Evolutionary conservation across 2,797 vertebrate species (phyloP), one percentile per base, ranked within the genome.

Genomic region (Takifugu rubripes): DNA sequence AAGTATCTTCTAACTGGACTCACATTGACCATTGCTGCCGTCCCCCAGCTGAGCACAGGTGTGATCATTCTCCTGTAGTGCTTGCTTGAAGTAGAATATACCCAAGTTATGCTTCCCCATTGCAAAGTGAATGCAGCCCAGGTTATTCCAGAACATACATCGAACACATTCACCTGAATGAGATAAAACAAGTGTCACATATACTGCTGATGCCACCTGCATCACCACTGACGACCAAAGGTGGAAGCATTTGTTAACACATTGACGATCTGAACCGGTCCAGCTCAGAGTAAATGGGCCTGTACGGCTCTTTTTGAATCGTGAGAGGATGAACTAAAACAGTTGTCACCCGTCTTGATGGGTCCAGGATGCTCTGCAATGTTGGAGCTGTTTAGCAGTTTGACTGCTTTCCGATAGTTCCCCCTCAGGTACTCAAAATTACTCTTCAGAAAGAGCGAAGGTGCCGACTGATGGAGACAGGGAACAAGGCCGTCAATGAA

Each of bases 111-210:
- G 96, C 79, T 99, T 99, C 71, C 96, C 96, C 97, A 99, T 99
- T 45, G 97, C 97, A 86, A 98, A 98, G 86, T 99, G 97, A 78
- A 99, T 98, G 79, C 97, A 99, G 62, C 97, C 97, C 79, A 99
- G 93, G 79, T 99, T 99, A 86, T 99, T 99, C 97, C 97, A 99
- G 88, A 99, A 99, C 97, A 99, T 99, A 75, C 97, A 99, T 3
- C 95, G 90, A 56, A 96, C 91, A 82, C 96, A 99, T 93, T 99
- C 97, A 81, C 97, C 97, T 99, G 77, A 27, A 61, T 1, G 50
- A 62, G 25, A 74, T 25, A 56, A 62, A 33, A 49, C 44, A 9
- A 33, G 31, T 2, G 7, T 33, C 8, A 33, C 31, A 9, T 9
- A 33, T 7, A 1, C 31, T 10, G 31, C 42, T 16, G 42, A 16